These are phyloP conservation scores for Octopus bimaculoides DNA, from an alignment of 1,140 invertebrate genomes.

Conservation along the genomic window DNA sequence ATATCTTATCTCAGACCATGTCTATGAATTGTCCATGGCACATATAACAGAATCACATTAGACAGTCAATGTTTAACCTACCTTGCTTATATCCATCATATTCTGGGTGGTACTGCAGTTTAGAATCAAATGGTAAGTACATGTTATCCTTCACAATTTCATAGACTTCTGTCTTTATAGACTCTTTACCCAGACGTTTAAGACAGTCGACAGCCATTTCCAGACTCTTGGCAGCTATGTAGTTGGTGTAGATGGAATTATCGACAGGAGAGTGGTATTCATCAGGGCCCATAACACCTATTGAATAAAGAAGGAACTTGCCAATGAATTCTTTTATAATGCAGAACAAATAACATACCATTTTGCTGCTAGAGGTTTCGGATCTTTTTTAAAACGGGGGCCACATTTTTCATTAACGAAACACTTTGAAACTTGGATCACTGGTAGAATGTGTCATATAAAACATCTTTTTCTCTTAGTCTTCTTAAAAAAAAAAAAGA, in stretches of 20 bases:
- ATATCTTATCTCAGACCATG: too few relatives aligned
- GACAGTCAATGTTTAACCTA: constrained; percentile 3
- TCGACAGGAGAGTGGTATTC: constrained; percentile 42
- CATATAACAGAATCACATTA: too few relatives aligned
- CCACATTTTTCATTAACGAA: too few relatives aligned
- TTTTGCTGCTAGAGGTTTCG: too few relatives aligned
- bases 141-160: constrained; percentile 20
- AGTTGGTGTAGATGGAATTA: constrained; percentile 52
- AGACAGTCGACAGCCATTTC: not conserved
- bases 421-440: too few relatives aligned
- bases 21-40: too few relatives aligned
- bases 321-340: too few relatives aligned
- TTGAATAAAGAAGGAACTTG: not conserved
- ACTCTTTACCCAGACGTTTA: not conserved
- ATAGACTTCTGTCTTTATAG: constrained; percentile 10
- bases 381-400: too few relatives aligned
- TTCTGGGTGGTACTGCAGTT: constrained; percentile 31
- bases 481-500: too few relatives aligned
- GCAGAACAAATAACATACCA: too few relatives aligned
- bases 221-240: constrained; percentile 38
- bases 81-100: constrained; percentile 32
- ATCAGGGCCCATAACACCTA: constrained; percentile 56
- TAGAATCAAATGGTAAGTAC: constrained; percentile 29
- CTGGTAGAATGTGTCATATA: too few relatives aligned
- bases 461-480: too few relatives aligned